phyloP scores from a whole-genome alignment of 2,888 invertebrate genomes.

The Lycia hirtaria region DNA sequence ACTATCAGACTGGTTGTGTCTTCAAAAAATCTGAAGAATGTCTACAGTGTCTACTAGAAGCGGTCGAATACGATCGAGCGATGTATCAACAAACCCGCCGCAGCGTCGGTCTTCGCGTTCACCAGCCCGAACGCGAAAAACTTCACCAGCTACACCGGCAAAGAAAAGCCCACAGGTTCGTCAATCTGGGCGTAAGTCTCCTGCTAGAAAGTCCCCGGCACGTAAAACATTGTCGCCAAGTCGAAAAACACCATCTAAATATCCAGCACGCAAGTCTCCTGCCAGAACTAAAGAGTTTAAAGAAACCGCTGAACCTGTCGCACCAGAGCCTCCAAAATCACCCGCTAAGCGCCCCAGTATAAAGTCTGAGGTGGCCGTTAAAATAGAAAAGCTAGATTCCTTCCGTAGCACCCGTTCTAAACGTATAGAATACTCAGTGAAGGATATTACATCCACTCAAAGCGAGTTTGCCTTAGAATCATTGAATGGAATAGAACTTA shows the following conservation, averaged over 20 bases:
- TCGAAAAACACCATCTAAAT: constrained; percentile 71
- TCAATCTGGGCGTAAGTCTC: constrained; percentile 76
- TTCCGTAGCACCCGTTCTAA: constrained; percentile 64
- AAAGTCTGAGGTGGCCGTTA: constrained; percentile 58
- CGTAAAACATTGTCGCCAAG: constrained; percentile 76
- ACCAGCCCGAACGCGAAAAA: constrained; percentile 75
- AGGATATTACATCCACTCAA: constrained; percentile 58
- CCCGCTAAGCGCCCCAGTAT: constrained; percentile 67
- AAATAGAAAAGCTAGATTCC: constrained; percentile 58
- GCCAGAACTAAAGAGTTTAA: constrained; percentile 64
- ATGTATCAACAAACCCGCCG: constrained; percentile 68
- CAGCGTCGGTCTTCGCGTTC: constrained; percentile 73
- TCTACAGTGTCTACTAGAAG: constrained; percentile 81
- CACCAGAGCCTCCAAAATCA: constrained; percentile 57
- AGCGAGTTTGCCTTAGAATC: constrained; percentile 55
- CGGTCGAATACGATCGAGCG: constrained; percentile 65
- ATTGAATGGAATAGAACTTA: constrained; percentile 60
- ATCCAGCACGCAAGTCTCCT: constrained; percentile 76
- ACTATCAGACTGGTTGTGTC: constrained; percentile 24
- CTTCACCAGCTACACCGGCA: constrained; percentile 62
- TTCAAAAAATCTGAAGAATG: constrained; percentile 55
- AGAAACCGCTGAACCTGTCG: constrained; percentile 40
- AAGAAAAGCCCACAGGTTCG: constrained; percentile 68
- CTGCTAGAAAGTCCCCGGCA: constrained; percentile 81
- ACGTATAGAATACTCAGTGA: constrained; percentile 68